phyloP scores from a whole-genome alignment of 1,140 invertebrate genomes.

The Cotesia chilonis region DNA sequence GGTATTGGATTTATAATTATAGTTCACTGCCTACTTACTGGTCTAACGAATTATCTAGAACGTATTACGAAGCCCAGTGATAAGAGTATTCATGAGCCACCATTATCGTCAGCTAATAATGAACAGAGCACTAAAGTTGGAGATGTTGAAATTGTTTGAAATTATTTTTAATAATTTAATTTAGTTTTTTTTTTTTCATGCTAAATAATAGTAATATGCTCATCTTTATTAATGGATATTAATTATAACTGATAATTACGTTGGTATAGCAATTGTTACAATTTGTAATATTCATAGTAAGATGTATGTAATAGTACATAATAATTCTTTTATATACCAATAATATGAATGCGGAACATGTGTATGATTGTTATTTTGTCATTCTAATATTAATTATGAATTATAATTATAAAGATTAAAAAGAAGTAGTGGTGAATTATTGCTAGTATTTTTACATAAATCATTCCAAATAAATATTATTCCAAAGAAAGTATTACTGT shows the following conservation, averaged over 20 bases:
- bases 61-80: constrained; percentile 31
- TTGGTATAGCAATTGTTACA: neutral
- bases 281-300: neutral
- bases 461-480: constrained; percentile 2
- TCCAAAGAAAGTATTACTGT: constrained; percentile 13
- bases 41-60: constrained; percentile 42
- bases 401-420: neutral
- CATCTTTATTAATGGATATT: no score
- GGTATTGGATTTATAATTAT: constrained; percentile 65
- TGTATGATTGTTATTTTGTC: neutral
- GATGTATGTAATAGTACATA: neutral
- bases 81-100: constrained; percentile 26
- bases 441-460: constrained; percentile 7
- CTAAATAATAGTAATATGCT: no score
- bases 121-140: constrained; percentile 24
- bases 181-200: no score
- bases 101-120: constrained; percentile 8
- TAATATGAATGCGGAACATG: neutral
- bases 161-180: neutral
- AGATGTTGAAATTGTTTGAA: constrained; percentile 38
- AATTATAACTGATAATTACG: neutral
- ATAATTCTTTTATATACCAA: neutral
- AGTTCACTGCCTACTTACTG: constrained; percentile 54
- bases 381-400: neutral
- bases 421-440: neutral